A percentile compares a stretch with the other conserved stretches of the same genome.
Evolutionary conservation across 2,113 vertebrate species (phyloP).

Genomic region (Archilochus colubris): DNA sequence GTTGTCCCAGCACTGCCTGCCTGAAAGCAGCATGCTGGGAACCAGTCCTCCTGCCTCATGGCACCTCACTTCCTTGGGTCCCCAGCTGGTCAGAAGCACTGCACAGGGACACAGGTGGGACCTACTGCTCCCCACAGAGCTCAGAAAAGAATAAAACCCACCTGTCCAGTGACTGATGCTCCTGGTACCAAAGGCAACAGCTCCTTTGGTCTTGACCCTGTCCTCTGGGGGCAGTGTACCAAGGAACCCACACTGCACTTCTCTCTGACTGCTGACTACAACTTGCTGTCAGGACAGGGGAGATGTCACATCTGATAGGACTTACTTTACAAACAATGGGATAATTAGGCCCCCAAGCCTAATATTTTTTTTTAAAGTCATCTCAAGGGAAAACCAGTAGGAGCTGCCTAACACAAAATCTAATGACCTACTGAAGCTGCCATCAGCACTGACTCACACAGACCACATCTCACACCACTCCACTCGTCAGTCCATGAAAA

Average conservation of each 20-base stretch:
- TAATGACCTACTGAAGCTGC: conserved; percentile 10
- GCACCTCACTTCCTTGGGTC: background rate
- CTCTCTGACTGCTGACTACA: background rate
- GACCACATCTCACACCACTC: background rate
- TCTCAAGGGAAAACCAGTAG: conserved; percentile 11
- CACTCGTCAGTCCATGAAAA: background rate
- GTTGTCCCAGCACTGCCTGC: background rate
- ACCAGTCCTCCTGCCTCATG: fast-evolving
- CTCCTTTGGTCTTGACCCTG: background rate
- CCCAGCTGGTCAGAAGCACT: background rate
- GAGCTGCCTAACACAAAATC: conserved; percentile 27
- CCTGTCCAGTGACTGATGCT: background rate
- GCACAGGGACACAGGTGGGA: background rate
- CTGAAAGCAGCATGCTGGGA: fast-evolving
- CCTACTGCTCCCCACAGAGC: background rate
- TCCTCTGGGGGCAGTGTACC: background rate
- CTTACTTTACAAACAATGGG: background rate
- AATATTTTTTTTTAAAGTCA: background rate
- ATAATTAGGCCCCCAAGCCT: background rate
- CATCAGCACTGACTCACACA: background rate
- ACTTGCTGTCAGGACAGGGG: background rate
- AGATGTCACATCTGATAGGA: background rate
- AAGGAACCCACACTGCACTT: background rate
- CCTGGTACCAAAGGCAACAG: background rate
- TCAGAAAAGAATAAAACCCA: background rate